Base-by-base conservation (phyloP, 2,888 invertebrate species). In the Trichopoda pennipes region DNA sequence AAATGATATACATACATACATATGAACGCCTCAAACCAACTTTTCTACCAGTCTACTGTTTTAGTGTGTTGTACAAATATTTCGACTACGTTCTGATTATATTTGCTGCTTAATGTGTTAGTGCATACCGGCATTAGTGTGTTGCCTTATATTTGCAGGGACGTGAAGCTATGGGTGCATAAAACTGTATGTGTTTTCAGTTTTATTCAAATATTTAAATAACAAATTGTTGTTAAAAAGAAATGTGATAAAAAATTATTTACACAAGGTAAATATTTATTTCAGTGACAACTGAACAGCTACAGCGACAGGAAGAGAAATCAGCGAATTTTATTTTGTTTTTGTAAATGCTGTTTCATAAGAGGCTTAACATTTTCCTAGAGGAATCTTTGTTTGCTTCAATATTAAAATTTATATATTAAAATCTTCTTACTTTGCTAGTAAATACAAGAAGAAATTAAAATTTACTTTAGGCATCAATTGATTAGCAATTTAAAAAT, bases 161-260 rank as follows among this genome's bases (percentile, higher is more conserved):
- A 1, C 6, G 32, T 28, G 9, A 16, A 28, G 17, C 19, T 70
- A 32, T 1, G 14, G 21, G 12, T 38, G 12, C 17, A 8, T 1
- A 28, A 14, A 23, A 63, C 53, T 61, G n/a, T 55, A 21, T 68
- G 44, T 72, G 51, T 63, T 68, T 66, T 49, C 21, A 56, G 51
- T 60, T 53, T 10, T 44, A 42, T 38, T 16, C 73, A 77, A 77
- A 77, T 77, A 81, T 81, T 69, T 73, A 58, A 56, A 51, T 49
- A 74, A 74, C 81, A 81, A 81, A 81, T 81, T 81, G 77, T 81
- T 74, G 73, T 69, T 63, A 63, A 81, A 77, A 38, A 49, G 56
- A 72, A 63, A 77, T 68, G 56, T 17, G 56, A 58, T 70, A 73
- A 81, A 81, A 68, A 63, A 63, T 72, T 68, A 73, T 76, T 70